These are phyloP conservation scores for Bombus waltoni DNA, from an alignment of 1,140 invertebrate genomes.

Conservation along the genomic window DNA sequence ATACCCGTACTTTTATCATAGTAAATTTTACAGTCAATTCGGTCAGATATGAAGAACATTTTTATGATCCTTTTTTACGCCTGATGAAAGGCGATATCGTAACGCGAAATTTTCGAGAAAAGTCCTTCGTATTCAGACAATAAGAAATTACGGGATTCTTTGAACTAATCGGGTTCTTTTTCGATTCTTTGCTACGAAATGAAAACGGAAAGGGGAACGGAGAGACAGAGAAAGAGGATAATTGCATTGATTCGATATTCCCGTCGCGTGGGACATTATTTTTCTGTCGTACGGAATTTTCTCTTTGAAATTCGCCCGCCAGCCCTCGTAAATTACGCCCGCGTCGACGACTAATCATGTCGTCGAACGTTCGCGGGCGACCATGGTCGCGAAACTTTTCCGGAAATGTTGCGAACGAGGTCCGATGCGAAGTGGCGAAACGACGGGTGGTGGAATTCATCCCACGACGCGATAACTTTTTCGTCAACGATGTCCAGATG, in stretches of 20 bases:
- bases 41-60: neutral
- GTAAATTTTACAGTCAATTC: constrained; percentile 31
- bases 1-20: constrained; percentile 20
- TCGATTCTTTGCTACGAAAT: no score
- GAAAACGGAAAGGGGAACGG: neutral
- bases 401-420: neutral
- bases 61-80: constrained; percentile 15
- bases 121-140: neutral
- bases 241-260: constrained; percentile 34
- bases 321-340: constrained; percentile 51
- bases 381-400: constrained; percentile 40
- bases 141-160: neutral
- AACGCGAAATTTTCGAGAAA: neutral
- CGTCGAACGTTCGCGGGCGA: constrained; percentile 42
- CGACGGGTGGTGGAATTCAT: neutral
- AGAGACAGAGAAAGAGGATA: neutral
- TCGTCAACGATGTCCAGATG: constrained; percentile 33
- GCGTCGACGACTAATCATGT: constrained; percentile 59
- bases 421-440: neutral
- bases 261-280: constrained; percentile 30
- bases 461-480: constrained; percentile 37
- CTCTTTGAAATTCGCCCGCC: constrained; percentile 5
- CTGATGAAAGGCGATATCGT: neutral
- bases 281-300: constrained; percentile 10
- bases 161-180: neutral